These are phyloP conservation scores for Pelvicachromis taeniatus DNA, from an alignment of 2,113 vertebrate genomes.

Conservation along the genomic window DNA sequence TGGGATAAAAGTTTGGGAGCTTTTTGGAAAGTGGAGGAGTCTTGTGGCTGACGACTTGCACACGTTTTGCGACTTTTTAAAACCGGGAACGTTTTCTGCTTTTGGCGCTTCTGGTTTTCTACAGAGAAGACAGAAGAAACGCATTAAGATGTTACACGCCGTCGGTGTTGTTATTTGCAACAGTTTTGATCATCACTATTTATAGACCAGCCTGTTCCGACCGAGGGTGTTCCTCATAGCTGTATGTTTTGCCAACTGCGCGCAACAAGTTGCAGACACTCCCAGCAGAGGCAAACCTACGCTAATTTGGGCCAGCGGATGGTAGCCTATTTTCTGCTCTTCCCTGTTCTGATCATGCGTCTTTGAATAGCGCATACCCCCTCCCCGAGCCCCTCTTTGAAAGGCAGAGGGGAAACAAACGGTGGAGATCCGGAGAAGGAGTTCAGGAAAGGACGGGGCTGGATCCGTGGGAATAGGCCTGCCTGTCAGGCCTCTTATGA, in stretches of 20 bases:
- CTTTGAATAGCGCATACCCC: conserved; percentile 19
- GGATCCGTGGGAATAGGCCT: conserved; percentile 73
- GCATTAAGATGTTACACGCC: background rate
- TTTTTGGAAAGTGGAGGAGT: conserved; percentile 35
- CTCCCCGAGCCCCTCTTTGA: conserved; percentile 45
- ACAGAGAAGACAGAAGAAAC: background rate
- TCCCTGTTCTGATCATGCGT: conserved; percentile 42
- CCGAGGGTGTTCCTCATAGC: conserved; percentile 56
- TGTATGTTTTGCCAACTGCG: conserved; percentile 65
- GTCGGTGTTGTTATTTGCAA: conserved; percentile 52
- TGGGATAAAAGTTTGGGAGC: conserved; percentile 62
- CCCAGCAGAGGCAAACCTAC: conserved; percentile 43
- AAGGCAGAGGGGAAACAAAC: conserved; percentile 52
- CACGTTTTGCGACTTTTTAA: conserved; percentile 22
- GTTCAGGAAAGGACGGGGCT: conserved; percentile 82
- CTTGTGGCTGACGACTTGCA: conserved; percentile 34
- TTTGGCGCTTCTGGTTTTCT: background rate
- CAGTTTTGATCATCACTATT: conserved; percentile 70
- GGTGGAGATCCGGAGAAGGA: conserved; percentile 69
- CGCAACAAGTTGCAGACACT: conserved; percentile 73
- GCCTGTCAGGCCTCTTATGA: conserved; percentile 61
- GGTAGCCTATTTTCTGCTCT: conserved; percentile 29
- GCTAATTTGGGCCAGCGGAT: conserved; percentile 24
- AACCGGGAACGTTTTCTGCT: background rate
- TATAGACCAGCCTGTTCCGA: conserved; percentile 62